Evolutionary conservation across 2,797 vertebrate species (phyloP), one percentile per base, ranked within the genome.

Genomic region (Cirrhinus mrigala): DNA sequence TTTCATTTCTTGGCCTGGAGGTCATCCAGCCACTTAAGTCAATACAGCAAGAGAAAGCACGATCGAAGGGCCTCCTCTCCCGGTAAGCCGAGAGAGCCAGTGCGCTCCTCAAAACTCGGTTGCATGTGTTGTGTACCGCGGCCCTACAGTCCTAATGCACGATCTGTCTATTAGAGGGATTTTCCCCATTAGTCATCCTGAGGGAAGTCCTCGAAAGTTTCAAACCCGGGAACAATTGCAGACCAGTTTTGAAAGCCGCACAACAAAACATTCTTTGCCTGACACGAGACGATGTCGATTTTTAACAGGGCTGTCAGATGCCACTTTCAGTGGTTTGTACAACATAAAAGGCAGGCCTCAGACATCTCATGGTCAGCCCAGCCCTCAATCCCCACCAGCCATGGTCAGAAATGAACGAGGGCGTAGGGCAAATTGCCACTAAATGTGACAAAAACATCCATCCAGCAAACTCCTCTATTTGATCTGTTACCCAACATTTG

Each of bases 1-100:
- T 88, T 91, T 81, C 78, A 75, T 85, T 91, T 88, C 90, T 89
- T 89, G 88, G 89, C 86, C 91, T 92, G 92, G 92, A 92, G 83
- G 58, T 60, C 29, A 24, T 90, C 90, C 91, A 91, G 79, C 80
- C 33, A 68, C 82, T 91, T 86, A 87, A 82, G 86, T 86, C 85
- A 89, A 86, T 87, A 80, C 44, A 68, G 71, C 66, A 58, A 79
- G 74, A 79, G 33, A 73, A 87, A 88, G 40, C 66, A 81, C 46
- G 69, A 50, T 89, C 62, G 81, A 84, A 74, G 22, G 56, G 54
- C 54, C 75, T 86, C 73, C 69, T 89, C 79, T 58, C 68, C 68
- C 56, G 16, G 20, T 58, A 85, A 80, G 75, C 37, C 14, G 56
- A 64, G 27, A 66, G 62, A 78, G 80, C 69, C 75, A 37, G 44